Evolutionary conservation across 2,888 invertebrate genomes (phyloP).

Genomic region (Clistopyga incitator): DNA sequence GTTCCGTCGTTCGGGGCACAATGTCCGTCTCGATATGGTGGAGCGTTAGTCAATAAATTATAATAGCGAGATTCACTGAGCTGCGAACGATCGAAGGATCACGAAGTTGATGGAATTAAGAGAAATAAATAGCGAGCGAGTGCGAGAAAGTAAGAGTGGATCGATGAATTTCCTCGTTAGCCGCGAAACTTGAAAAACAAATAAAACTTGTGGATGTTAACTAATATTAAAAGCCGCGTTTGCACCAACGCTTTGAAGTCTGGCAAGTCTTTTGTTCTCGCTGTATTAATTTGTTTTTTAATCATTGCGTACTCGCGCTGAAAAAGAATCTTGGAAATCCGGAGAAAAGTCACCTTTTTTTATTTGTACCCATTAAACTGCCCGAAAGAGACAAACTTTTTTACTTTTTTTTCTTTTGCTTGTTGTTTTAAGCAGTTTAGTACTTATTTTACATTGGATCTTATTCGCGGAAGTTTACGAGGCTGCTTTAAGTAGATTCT

Average conservation of each 20-base stretch:
- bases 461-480: constrained; percentile 3
- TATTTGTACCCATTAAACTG: background rate
- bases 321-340: constrained; percentile 19
- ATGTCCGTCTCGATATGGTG: constrained; percentile 66
- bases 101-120: constrained; percentile 10
- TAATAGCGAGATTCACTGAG: constrained; percentile 72
- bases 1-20: constrained; percentile 68
- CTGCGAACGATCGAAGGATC: constrained; percentile 18
- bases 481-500: background rate
- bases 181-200: constrained; percentile 17
- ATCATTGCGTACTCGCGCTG: constrained; percentile 28
- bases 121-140: constrained; percentile 66
- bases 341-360: constrained; percentile 6
- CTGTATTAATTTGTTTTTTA: constrained; percentile 63
- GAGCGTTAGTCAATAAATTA: constrained; percentile 78
- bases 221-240: constrained; percentile 74
- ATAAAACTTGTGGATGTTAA: constrained; percentile 73
- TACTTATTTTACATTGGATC: background rate
- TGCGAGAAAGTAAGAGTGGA: constrained; percentile 42
- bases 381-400: constrained; percentile 1
- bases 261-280: constrained; percentile 47
- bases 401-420: constrained; percentile 34
- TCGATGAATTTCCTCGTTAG: constrained; percentile 30
- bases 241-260: constrained; percentile 75
- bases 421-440: background rate